Evolutionary conservation across 2,888 invertebrate genomes (phyloP), one percentile per base, ranked within the genome.

Genomic region (Galeruca laticollis): DNA sequence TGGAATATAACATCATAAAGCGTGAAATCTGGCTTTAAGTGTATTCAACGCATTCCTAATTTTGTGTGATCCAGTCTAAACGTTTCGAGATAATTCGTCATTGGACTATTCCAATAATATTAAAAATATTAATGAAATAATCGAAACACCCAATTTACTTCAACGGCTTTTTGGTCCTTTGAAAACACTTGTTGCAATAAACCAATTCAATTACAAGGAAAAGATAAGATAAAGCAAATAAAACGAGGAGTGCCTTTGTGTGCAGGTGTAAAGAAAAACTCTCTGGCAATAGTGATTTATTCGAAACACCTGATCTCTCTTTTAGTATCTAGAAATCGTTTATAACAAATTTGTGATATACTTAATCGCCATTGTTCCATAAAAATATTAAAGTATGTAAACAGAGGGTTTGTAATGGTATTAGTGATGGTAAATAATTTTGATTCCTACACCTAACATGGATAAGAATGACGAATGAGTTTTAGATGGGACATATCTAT

Each of bases 121-220:
- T n/a, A 0, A 10, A 35, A n/a, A n/a, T n/a, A 40, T 11, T 40
- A 1, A 40, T 40, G 13, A 13, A 40, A 40, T 40, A n/a, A 13
- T 40, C 37, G 3, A 3, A 40, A 40, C 37, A 40, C 1, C n/a
- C 3, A 47, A 18, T 2, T 15, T 6, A 2, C n/a, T 4, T n/a
- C 51, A 60, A 67, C 54, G 65, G 59, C 21, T 61, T 62, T 64
- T 52, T 18, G 6, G 35, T 52, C 60, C 61, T 72, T 72, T 64
- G 52, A 63, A 67, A 60, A 69, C 72, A 72, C 72, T 72, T 72
- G 72, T 72, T 72, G 69, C 69, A 72, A 72, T 64, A 72, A 67
- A 57, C 35, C 35, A 57, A 54, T 54, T 51, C 40, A 54, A 72
- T 61, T 62, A 69, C 35, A 33, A 57, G 56, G 18, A 15, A 40